Evolutionary conservation across 2,888 invertebrate species (phyloP), one percentile per base, ranked within the genome.

Genomic region (Chymomyza procnemis): DNA sequence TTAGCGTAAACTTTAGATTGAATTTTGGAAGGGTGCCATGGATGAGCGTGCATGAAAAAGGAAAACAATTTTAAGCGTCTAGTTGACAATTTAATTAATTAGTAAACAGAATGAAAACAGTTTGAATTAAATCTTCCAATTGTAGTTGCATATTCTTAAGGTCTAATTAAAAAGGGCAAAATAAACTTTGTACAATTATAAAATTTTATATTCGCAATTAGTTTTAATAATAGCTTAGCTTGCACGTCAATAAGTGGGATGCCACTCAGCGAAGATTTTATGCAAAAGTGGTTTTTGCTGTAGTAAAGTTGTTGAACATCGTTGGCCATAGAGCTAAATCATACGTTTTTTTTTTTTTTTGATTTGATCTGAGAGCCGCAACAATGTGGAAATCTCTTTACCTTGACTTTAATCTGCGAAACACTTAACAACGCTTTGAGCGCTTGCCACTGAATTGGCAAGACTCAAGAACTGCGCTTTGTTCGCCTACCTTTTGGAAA

Each of bases 271-370:
- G 14, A 21, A 3, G 8, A 21, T 56, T 19, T 6, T 56, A 12
- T 56, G 26, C n/a, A 26, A 26, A 26, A 26, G 26, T 26, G 52
- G 14, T 1, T 47, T 59, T 0, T 57, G 2, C 61, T 85, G 81
- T 84, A 58, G 70, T 67, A 83, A 79, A 81, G 71, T 76, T 79
- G 81, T 81, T 83, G 85, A 84, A 75, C 84, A 71, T 76, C 67
- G 47, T 67, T 73, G 69, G 66, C 69, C 61, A 59, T 57, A 58
- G n/a, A n/a, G 19, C 22, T 56, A 47, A 60, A 64, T 55, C 64
- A 66, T 66, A 66, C 48, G 63, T 63, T 73, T 69, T 22, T 65
- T 26, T 64, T 64, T 61, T 14, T 63, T 73, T 69, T 22, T 65
- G 41, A 66, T 64, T 61, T 14, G 19, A 52, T 67, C 46, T n/a